Evolutionary conservation across 1,140 invertebrate genomes (phyloP), one percentile per base, ranked within the genome.

Genomic region (Calliphora vicina): DNA sequence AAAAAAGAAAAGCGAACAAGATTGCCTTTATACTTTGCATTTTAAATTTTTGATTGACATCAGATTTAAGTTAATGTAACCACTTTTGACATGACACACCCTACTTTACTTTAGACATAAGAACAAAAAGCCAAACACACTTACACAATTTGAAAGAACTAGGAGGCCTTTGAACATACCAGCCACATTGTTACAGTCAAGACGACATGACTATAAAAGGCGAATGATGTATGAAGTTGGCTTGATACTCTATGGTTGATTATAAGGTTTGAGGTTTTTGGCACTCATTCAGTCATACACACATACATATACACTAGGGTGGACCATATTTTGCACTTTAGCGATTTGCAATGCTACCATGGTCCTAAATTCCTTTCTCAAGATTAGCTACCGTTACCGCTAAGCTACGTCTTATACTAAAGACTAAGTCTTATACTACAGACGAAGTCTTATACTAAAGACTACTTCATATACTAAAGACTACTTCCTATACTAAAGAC

Each of bases 41-140:
- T 78, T 78, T 78, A 78, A 78, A 78, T 78, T 78, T 76, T 78
- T 78, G 74, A 78, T 78, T 78, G 74, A 78, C 74, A 78, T 78
- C 74, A 78, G 74, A 78, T 78, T 78, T 78, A 78, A 78, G 74
- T 78, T 78, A 78, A 78, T 78, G 74, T 78, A 45, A 78, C 74
- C 74, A 78, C 74, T 78, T 78, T 78, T 45, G 74, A 78, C 74
- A 43, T 78, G 74, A 23, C 74, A 45, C 74, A 45, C 74, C 74
- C 74, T 67, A 67, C 61, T 67, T 67, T 67, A 67, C 61, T 67
- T 67, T 20, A 10, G 23, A 67, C 23, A 23, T 9, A 67, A 67
- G 20, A 23, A 67, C n/a, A 67, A 67, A 67, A 67, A 67, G 50
- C 50, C n/a, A 76, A 35, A 42, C 73, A 42, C 73, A 42, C 27